Conservation (phyloP, 1,140 invertebrate genomes). For the Drosophila pseudoobscura region DNA sequence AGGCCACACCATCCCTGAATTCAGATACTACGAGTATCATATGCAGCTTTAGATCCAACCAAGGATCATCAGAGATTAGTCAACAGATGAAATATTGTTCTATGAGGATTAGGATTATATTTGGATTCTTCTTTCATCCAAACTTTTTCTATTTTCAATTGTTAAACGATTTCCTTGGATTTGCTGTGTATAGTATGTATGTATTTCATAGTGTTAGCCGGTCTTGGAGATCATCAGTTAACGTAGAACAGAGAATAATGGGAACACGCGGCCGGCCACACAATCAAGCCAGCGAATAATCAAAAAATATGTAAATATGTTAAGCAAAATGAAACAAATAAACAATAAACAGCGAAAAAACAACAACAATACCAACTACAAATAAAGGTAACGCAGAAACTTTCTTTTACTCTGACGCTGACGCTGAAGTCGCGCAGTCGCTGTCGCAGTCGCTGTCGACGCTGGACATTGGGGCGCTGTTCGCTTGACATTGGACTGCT, state of each 20-base stretch:
- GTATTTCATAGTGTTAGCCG: not conserved
- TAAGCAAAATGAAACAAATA: constrained; percentile 39
- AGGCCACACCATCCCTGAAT: no score
- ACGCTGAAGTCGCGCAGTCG: not conserved
- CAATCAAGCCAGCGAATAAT: constrained; percentile 28
- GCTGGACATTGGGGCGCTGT: constrained; percentile 31
- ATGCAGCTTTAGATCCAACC: no score
- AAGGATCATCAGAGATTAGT: no score
- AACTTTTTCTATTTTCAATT: no score
- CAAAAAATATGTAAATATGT: constrained; percentile 36
- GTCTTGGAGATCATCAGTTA: not conserved
- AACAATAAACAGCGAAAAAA: constrained; percentile 44
- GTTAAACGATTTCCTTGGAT: no score
- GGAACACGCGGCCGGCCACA: constrained; percentile 5
- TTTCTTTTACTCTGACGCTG: constrained; percentile 54
- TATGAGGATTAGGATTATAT: no score
- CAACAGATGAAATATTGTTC: no score
- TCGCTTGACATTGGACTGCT: constrained; percentile 62
- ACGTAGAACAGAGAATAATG: constrained; percentile 7
- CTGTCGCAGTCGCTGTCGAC: constrained; percentile 9
- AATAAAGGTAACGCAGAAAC: constrained; percentile 57
- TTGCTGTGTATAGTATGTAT: no score
- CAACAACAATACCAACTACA: constrained; percentile 29
- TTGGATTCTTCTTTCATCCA: no score
- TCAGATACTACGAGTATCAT: no score